phyloP scores from a whole-genome alignment of 2,797 vertebrate genomes.

The Spatula clypeata region DNA sequence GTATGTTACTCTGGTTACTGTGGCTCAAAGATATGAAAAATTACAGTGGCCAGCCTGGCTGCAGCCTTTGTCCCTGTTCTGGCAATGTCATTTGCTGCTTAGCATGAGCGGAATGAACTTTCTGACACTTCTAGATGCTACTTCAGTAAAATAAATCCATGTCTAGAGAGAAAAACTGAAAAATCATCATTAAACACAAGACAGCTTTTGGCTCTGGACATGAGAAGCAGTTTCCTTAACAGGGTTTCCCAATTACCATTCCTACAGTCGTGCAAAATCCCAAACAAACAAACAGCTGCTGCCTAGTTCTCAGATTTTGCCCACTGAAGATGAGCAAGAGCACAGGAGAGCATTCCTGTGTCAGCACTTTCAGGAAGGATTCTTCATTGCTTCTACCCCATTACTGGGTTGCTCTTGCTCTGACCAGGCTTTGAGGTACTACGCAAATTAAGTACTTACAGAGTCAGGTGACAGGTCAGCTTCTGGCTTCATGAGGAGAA shows the following conservation, averaged over 20 bases:
- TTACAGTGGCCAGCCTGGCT: background rate
- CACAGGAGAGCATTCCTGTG: background rate
- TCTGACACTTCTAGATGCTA: background rate
- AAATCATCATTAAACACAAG: background rate
- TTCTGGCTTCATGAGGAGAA: constrained; percentile 88
- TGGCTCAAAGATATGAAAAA: background rate
- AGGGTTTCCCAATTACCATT: background rate
- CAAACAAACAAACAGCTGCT: background rate
- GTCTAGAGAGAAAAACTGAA: background rate
- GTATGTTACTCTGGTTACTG: background rate
- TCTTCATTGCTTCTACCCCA: background rate
- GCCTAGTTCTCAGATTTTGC: background rate
- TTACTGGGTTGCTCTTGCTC: background rate
- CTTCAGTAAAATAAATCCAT: background rate
- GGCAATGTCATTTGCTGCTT: background rate
- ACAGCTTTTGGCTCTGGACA: background rate
- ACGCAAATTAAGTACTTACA: constrained; percentile 78
- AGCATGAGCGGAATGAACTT: background rate
- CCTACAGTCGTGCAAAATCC: background rate
- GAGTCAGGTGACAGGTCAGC: constrained; percentile 81
- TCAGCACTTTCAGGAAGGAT: background rate
- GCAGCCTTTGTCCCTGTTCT: background rate
- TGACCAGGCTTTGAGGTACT: background rate
- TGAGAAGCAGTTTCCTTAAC: background rate
- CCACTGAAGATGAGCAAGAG: background rate